Base-by-base conservation (phyloP, 2,797 vertebrate species). In the Nannoperca obscura region DNA sequence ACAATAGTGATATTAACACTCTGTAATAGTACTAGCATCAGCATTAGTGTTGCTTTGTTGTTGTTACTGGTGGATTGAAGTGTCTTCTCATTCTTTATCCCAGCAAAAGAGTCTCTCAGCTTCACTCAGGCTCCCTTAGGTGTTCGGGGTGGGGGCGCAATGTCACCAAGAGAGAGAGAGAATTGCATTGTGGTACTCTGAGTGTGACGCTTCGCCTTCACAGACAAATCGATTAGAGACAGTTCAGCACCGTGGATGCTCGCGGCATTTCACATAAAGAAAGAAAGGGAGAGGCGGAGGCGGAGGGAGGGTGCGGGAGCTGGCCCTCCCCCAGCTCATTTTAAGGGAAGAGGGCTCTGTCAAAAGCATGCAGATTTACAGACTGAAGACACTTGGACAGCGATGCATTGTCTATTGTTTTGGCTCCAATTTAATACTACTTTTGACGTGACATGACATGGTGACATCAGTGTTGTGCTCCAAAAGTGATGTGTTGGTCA, bases 171-270 rank as follows among this genome's bases (percentile, higher is more conserved):
- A 85, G 81, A 87, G 82, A 86, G 84, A 75, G 74, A 79, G 88
- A 74, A 89, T 93, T 87, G 93, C 94, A 94, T 95, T 94, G 93
- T 96, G 95, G 88, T 84, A 94, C 95, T 95, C 94, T 94, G 92
- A 89, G 86, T 93, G 95, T 95, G 95, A 96, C 80, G 93, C 94
- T 95, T 96, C 83, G 94, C 94, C 95, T 97, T 96, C 96, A 95
- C 97, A 98, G 97, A 97, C 97, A 98, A 98, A 99, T 98, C 96
- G 97, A 98, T 99, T 98, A 97, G 97, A 96, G 96, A 97, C 96
- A 97, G 97, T 97, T 97, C 95, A 96, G 89, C 81, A 89, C 95
- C 95, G 36, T 87, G 95, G 96, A 96, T 96, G 96, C 95, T 95
- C 90, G 50, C 93, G 89, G 96, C 96, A 93, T 95, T 97, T 97